Conservation (phyloP, 2,113 vertebrate species). For the Calidris pygmaea region DNA sequence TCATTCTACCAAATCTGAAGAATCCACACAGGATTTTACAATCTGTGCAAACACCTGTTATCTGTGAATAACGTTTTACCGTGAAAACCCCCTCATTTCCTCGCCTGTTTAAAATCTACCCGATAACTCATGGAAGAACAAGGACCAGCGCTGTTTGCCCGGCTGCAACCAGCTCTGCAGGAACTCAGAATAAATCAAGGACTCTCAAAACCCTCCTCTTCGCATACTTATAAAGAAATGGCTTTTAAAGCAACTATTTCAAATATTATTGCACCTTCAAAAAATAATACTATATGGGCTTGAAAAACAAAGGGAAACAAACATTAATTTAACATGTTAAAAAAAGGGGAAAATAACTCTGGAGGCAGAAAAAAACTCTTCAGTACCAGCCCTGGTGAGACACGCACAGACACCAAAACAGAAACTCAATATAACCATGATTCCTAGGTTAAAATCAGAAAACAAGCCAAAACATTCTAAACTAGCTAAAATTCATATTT, state of each 20-base stretch:
- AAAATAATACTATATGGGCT: constrained; percentile 13
- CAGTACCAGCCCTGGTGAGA: not conserved
- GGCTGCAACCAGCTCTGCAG: not conserved
- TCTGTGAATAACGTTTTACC: rapidly evolving
- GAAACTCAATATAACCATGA: not conserved
- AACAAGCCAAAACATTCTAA: not conserved
- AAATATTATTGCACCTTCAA: constrained; percentile 66
- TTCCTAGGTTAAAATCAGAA: not conserved
- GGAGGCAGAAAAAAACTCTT: not conserved
- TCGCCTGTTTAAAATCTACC: not conserved
- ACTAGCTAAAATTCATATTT: not conserved
- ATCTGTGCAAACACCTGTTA: not conserved
- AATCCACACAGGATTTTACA: not conserved
- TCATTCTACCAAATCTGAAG: constrained; percentile 20
- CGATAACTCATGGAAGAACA: constrained; percentile 35
- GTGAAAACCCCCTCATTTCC: not conserved
- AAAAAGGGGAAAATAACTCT: not conserved
- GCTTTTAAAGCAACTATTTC: constrained; percentile 58
- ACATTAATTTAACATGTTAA: not conserved
- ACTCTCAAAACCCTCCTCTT: not conserved
- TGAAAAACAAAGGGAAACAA: constrained; percentile 10
- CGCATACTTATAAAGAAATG: constrained; percentile 35
- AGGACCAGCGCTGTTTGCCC: not conserved
- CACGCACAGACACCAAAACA: not conserved
- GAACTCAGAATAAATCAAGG: not conserved